Percentiles rank a stretch among this genome's conserved stretches.
Evolutionary conservation across 1,140 invertebrate species (phyloP).

Genomic region (Pachypeltis micranthus): DNA sequence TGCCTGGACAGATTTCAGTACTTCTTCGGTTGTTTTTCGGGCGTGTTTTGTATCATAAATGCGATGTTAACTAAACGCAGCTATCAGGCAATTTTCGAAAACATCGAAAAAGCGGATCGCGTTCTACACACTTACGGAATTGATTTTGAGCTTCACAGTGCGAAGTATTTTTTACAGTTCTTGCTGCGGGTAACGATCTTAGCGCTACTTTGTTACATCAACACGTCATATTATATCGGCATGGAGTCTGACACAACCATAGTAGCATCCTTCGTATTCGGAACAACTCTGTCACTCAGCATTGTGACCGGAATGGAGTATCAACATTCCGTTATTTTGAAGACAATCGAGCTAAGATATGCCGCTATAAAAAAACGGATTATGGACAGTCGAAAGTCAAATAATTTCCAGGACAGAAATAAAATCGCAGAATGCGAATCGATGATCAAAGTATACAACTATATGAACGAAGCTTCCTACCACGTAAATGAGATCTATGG

Average conservation of each 20-base stretch:
- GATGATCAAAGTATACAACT: slow-evolving; percentile 2
- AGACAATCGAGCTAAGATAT: background rate
- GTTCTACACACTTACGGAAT: background rate
- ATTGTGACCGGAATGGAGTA: background rate
- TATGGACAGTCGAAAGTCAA: background rate
- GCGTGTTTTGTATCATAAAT: background rate
- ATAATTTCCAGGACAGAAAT: background rate
- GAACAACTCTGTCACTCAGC: background rate
- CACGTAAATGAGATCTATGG: slow-evolving; percentile 5
- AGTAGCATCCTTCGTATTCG: background rate
- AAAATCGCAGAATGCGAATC: background rate
- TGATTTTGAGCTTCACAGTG: background rate
- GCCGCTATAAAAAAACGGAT: background rate
- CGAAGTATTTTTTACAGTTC: background rate
- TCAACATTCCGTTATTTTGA: background rate
- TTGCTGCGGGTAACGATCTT: background rate
- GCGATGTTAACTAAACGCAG: background rate
- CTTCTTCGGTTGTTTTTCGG: background rate
- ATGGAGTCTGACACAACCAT: background rate
- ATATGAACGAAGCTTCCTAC: background rate
- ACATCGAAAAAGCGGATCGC: background rate
- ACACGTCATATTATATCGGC: background rate
- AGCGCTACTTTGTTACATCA: background rate
- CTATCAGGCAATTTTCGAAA: background rate
- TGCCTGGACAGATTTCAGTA: background rate